Evolutionary conservation across 2,113 vertebrate genomes (phyloP).

Genomic region (Rhinichthys klamathensis): DNA sequence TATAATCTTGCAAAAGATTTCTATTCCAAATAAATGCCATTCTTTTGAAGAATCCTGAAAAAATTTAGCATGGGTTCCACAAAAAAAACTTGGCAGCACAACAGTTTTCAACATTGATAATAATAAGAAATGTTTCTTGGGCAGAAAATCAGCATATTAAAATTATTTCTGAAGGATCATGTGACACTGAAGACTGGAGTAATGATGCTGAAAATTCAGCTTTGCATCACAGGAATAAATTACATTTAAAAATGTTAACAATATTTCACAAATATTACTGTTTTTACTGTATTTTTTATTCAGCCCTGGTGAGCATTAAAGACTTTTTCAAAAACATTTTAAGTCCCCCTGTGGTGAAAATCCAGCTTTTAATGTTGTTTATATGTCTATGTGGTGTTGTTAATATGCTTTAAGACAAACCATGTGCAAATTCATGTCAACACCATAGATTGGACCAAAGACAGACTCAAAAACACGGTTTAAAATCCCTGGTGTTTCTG

Average conservation of each 20-base stretch:
- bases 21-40: too few relatives aligned
- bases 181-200: neutral
- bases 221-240: too few relatives aligned
- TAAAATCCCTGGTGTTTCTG: too few relatives aligned
- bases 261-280: neutral
- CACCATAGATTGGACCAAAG: too few relatives aligned
- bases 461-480: too few relatives aligned
- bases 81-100: neutral
- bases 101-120: neutral
- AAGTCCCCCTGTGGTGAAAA: too few relatives aligned
- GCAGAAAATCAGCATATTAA: neutral
- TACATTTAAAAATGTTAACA: neutral
- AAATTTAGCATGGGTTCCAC: neutral
- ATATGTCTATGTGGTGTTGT: too few relatives aligned
- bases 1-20: neutral
- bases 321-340: neutral
- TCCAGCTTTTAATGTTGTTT: too few relatives aligned
- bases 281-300: neutral
- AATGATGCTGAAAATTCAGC: too few relatives aligned
- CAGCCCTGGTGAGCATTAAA: neutral
- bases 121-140: neutral
- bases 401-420: too few relatives aligned
- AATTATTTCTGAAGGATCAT: neutral
- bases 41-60: neutral
- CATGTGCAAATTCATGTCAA: too few relatives aligned